phyloP scores from a whole-genome alignment of 2,888 invertebrate genomes.

The Apotomis capreana region DNA sequence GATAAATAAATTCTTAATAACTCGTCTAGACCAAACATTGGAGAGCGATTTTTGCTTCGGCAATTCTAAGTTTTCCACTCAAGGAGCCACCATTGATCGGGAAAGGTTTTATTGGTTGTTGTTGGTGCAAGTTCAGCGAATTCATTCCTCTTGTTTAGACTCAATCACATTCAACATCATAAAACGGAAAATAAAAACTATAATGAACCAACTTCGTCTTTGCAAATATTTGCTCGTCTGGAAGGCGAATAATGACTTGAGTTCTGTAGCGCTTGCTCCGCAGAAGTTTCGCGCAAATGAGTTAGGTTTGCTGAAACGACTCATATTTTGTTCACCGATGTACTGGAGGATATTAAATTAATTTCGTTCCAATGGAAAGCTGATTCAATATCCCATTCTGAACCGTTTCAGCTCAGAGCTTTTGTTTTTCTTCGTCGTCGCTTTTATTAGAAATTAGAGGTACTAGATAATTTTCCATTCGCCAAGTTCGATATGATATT shows the following conservation, averaged over 20 bases:
- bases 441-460: background rate
- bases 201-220: conserved; percentile 72
- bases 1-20: conserved; percentile 76
- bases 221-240: conserved; percentile 73
- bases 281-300: conserved; percentile 50
- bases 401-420: conserved; percentile 13
- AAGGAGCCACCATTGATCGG: conserved; percentile 65
- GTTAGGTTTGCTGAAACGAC: conserved; percentile 56
- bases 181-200: conserved; percentile 75
- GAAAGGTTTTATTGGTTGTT: conserved; percentile 68
- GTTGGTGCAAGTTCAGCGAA: conserved; percentile 55
- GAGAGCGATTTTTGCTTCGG: conserved; percentile 65
- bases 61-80: conserved; percentile 72
- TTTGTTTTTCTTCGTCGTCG: conserved; percentile 6
- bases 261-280: conserved; percentile 51
- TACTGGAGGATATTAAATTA: conserved; percentile 38
- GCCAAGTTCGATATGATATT: background rate
- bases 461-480: background rate
- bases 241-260: conserved; percentile 58
- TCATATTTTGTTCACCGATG: conserved; percentile 54
- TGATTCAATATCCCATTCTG: conserved; percentile 34
- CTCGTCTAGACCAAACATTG: conserved; percentile 78
- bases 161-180: conserved; percentile 72
- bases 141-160: conserved; percentile 73
- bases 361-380: conserved; percentile 19